A percentile compares a stretch with the other conserved stretches of the same genome.
These are phyloP conservation scores for Pterois miles DNA, from an alignment of 2,797 vertebrate genomes.

Conservation along the genomic window DNA sequence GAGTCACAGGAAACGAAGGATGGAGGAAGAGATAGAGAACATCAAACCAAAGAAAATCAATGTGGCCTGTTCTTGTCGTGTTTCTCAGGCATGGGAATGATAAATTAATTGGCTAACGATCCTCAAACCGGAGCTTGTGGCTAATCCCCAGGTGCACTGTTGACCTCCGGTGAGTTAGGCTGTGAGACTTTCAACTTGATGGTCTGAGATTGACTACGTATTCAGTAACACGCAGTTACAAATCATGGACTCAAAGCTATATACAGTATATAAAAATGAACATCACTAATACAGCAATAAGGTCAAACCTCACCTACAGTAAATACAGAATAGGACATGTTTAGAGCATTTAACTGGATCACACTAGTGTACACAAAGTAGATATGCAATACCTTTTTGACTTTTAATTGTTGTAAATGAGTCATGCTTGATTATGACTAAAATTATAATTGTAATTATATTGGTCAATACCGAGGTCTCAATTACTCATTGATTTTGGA, in stretches of 20 bases:
- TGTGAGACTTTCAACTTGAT: conserved; percentile 47
- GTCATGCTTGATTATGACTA: no score
- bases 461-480: no score
- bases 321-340: neutral
- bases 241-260: neutral
- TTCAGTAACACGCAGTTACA: conserved; percentile 4
- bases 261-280: neutral
- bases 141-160: conserved; percentile 62
- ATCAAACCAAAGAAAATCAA: conserved; percentile 76
- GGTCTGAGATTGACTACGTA: conserved; percentile 19
- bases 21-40: conserved; percentile 48
- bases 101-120: conserved; percentile 81
- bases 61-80: conserved; percentile 65
- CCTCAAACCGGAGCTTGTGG: conserved; percentile 55
- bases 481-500: no score
- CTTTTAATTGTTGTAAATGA: neutral
- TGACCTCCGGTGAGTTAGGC: conserved; percentile 39
- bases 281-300: neutral
- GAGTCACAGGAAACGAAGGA: conserved; percentile 37
- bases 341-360: neutral
- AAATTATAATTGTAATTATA: no score
- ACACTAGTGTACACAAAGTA: neutral
- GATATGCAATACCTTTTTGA: neutral
- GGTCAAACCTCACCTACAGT: neutral
- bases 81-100: conserved; percentile 71